phyloP scores from a whole-genome alignment of 2,888 invertebrate species.

The Hypena proboscidalis region DNA sequence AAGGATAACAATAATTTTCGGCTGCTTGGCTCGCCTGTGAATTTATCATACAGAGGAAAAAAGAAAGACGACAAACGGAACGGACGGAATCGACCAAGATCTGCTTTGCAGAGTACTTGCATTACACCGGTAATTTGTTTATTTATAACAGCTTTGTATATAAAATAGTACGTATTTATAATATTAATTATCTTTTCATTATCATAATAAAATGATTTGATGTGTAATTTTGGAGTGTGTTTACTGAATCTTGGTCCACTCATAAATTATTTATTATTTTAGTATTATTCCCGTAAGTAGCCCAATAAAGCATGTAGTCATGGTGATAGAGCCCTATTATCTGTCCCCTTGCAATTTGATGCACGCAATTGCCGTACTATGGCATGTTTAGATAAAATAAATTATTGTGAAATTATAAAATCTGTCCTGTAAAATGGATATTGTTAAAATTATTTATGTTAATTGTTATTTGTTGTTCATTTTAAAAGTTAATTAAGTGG shows the following conservation, averaged over 20 bases:
- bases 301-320: conserved; percentile 16
- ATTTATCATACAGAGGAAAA: conserved; percentile 72
- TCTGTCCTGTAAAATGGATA: too few relatives aligned
- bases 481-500: too few relatives aligned
- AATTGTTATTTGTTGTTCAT: too few relatives aligned
- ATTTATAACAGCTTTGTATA: not conserved
- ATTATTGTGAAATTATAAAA: not conserved
- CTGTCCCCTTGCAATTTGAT: not conserved
- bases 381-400: not conserved
- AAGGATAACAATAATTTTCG: conserved; percentile 76
- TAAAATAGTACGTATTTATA: too few relatives aligned
- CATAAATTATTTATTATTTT: too few relatives aligned
- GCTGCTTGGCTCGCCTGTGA: conserved; percentile 77
- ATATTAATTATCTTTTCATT: not conserved
- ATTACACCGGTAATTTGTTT: conserved; percentile 61
- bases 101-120: conserved; percentile 72
- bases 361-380: conserved; percentile 1
- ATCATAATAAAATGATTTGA: too few relatives aligned
- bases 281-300: not conserved
- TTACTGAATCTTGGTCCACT: too few relatives aligned
- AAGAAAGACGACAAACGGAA: conserved; percentile 75
- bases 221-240: too few relatives aligned
- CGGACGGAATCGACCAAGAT: conserved; percentile 70
- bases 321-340: conserved; percentile 9
- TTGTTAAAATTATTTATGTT: too few relatives aligned